These are phyloP conservation scores for Prionailurus viverrinus DNA, from an alignment of 2,113 vertebrate genomes.

Conservation along the genomic window DNA sequence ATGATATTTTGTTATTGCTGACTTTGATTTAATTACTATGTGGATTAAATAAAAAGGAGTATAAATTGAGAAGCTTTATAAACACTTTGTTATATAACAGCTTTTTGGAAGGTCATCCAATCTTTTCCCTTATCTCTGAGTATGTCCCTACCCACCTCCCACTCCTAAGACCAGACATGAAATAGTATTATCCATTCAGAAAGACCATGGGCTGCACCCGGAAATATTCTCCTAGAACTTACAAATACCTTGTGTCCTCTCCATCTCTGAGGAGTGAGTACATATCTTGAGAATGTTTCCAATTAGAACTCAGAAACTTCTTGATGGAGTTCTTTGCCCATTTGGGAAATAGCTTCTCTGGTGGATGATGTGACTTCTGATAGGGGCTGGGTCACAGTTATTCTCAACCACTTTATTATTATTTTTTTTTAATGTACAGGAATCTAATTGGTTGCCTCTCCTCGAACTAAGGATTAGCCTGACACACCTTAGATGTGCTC, in stretches of 20 bases:
- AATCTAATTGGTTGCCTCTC: background rate
- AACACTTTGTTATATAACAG: background rate
- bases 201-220: rapidly evolving
- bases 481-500: background rate
- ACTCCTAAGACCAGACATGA: background rate
- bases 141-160: rapidly evolving
- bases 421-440: background rate
- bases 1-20: conserved; percentile 34
- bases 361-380: background rate
- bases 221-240: background rate
- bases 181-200: background rate
- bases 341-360: background rate
- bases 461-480: background rate
- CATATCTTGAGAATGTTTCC: background rate
- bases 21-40: conserved; percentile 1
- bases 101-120: background rate
- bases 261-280: background rate
- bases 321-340: background rate
- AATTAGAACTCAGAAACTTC: background rate
- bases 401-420: background rate
- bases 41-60: background rate
- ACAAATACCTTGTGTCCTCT: background rate
- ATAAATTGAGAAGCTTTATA: background rate
- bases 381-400: background rate
- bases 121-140: background rate